Percentiles rank a stretch among this genome's conserved stretches.
phyloP scores from a whole-genome alignment of 2,888 invertebrate genomes.

The Lepetodrilus schrolli region DNA sequence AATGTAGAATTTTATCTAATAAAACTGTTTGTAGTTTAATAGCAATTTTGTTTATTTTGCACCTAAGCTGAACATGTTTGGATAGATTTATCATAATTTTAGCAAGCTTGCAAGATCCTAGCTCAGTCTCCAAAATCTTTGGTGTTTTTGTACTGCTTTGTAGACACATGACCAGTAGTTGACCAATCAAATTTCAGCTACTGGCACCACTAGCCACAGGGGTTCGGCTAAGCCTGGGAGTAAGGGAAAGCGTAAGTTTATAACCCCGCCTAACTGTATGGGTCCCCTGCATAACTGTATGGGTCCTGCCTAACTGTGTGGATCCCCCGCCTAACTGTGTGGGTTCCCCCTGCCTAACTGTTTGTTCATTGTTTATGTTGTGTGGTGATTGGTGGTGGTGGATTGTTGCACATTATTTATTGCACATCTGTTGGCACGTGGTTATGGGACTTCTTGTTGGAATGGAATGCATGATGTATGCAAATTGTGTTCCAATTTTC shows the following conservation, averaged over 20 bases:
- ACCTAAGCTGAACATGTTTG: too few relatives aligned
- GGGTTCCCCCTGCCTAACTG: not conserved
- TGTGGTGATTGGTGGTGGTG: too few relatives aligned
- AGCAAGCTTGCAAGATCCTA: not conserved
- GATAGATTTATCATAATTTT: too few relatives aligned
- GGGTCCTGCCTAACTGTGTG: not conserved
- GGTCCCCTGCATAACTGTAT: not conserved
- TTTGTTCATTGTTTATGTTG: too few relatives aligned
- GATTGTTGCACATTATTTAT: too few relatives aligned
- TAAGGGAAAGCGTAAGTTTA: conserved; percentile 54
- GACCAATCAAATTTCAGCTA: conserved; percentile 53
- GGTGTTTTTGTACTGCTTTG: not conserved
- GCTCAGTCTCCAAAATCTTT: not conserved
- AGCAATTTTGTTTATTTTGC: too few relatives aligned
- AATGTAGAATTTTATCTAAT: too few relatives aligned
- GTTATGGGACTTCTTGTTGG: too few relatives aligned
- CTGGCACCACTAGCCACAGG: conserved; percentile 69
- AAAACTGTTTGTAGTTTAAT: too few relatives aligned
- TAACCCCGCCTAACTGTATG: not conserved
- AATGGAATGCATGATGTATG: too few relatives aligned
- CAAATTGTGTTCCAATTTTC: too few relatives aligned
- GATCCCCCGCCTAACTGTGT: not conserved
- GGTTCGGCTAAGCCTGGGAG: conserved; percentile 67
- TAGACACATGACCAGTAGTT: conserved; percentile 15
- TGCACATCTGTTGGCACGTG: too few relatives aligned